Evolutionary conservation across 1,140 invertebrate species (phyloP), one percentile per base, ranked within the genome.

Genomic region (Agrypnia vestita): DNA sequence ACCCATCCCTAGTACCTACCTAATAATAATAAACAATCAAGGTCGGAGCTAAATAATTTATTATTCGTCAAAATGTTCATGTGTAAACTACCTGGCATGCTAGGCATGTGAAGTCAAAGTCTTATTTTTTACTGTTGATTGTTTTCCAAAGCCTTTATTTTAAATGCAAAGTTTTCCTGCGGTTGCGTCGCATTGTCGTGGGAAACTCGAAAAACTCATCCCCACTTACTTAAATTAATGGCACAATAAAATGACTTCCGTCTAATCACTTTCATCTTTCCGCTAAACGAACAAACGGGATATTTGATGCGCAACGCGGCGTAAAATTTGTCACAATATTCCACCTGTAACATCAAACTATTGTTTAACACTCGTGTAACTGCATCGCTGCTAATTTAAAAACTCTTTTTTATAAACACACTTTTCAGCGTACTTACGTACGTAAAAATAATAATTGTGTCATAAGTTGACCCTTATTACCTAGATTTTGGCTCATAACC

Each of bases 181-280:
- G 21, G 55, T 21, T 10, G 15, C 17, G 55, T 11, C 0, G 17
- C 55, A 19, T 10, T 59, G 15, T 59, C 21, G 17, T 9, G 17
- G 17, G 17, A 3, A 19, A 59, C 7, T 9, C 55, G 15, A 59
- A 59, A 59, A 59, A 19, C 17, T 10, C 15, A 7, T 19, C 17
- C 17, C 55, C 21, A 9, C 55, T 19, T 19, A 59, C 9, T 15
- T 17, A 11, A 10, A 59, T 59, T 59, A 59, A 8, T 19, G 21
- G 11, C 17, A 13, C 55, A 19, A 8, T 21, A 59, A 19, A 19
- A 19, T 59, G 19, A 25, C 61, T n/a, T 25, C 13, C 61, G 19
- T 19, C 7, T 13, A 19, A 71, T 71, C 67, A 71, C 67, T 71
- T 71, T 71, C 67, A 71, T 71, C 67, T 71, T 71, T 71, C 43